phyloP scores from a whole-genome alignment of 2,113 vertebrate genomes.

The Scytalopus superciliaris region DNA sequence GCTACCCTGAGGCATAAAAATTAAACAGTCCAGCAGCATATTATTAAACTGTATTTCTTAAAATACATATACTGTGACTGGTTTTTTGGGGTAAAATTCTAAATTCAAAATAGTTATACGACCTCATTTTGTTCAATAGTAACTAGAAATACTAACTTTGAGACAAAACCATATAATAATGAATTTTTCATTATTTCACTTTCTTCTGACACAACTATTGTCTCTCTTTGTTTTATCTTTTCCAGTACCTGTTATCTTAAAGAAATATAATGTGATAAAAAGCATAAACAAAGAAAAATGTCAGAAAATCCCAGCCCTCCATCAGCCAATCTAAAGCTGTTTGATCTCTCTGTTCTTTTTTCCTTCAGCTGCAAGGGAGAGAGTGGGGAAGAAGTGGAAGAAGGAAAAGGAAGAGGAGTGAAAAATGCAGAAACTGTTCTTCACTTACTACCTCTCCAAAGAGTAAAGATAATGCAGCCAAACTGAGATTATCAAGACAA shows the following conservation, averaged over 20 bases:
- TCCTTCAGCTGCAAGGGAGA: not conserved
- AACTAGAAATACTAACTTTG: not conserved
- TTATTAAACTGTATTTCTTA: conserved; percentile 29
- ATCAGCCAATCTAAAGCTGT: not conserved
- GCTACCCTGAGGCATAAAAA: conserved; percentile 20
- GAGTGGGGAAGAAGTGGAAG: not conserved
- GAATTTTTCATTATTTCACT: not conserved
- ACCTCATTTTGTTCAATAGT: not conserved
- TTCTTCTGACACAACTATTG: not conserved
- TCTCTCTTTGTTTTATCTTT: not conserved
- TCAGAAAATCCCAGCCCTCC: not conserved
- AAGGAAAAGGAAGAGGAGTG: not conserved
- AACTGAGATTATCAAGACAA: not conserved
- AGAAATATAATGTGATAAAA: not conserved
- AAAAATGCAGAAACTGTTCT: not conserved
- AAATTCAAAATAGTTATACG: not conserved
- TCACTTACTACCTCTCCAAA: not conserved
- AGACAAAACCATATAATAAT: conserved; percentile 8
- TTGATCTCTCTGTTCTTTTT: not conserved
- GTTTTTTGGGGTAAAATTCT: not conserved
- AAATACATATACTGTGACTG: conserved; percentile 58
- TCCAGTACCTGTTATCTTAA: not conserved
- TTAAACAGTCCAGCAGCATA: conserved; percentile 51
- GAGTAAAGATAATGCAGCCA: not conserved
- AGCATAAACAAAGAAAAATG: not conserved